Base-by-base conservation (phyloP, 1,140 invertebrate species). In the Nymphalis io region DNA sequence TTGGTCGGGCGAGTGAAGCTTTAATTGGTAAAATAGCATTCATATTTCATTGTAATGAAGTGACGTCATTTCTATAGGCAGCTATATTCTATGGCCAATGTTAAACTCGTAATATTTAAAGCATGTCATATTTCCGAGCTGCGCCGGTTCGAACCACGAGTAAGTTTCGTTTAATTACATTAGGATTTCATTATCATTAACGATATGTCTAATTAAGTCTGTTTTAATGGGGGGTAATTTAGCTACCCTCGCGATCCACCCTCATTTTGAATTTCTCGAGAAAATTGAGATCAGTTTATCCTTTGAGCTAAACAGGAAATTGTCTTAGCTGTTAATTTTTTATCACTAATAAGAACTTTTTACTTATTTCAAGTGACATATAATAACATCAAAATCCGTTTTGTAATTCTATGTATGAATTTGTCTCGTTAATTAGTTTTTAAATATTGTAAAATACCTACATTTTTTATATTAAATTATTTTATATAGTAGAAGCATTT, bases 141-240 rank as follows among this genome's bases (percentile, higher is more conserved):
- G 13, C 23, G 51, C 51, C 10, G 18, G 51, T 27, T 55, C 51
- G 51, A 55, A 55, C 48, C 48, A 12, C 51, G 51, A 55, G 51
- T 27, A 55, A 55, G 51, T 27, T 55, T 55, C 51, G 51, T 55
- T 55, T 55, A 55, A 55, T 55, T 27, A 55, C 51, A 55, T 55
- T 55, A 55, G 51, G 51, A 55, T 55, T 55, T 55, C 51, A 55
- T 27, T 55, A 55, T 55, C 51, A 55, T 55, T 55, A 55, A 55
- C 51, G 51, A 55, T 55, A 55, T 55, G 20, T 55, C 51, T 55
- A 55, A 55, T 55, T 55, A 55, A 55, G 51, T 53, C 20, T 53
- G 51, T 27, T 55, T 55, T 55, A 55, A 55, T 55, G 51, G 23
- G 21, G 51, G 51, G 21, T 27, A 55, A 55, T 55, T 55, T 18